A percentile compares a stretch with the other conserved stretches of the same genome.
phyloP scores from a whole-genome alignment of 2,113 vertebrate genomes.

The Lasiurus borealis region DNA sequence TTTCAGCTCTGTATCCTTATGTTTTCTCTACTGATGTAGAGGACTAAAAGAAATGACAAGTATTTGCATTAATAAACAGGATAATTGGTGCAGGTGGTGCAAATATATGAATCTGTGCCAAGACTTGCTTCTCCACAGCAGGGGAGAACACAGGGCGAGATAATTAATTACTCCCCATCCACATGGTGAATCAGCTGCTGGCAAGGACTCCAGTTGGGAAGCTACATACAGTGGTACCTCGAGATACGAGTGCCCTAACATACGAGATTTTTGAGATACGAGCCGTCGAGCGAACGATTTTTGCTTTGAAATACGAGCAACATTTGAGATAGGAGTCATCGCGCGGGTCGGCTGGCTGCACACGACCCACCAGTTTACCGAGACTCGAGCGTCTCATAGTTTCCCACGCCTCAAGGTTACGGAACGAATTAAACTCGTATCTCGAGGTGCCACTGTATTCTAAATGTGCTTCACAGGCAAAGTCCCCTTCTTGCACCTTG shows the following conservation, averaged over 20 bases:
- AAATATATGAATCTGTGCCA: neutral
- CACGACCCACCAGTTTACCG: too few relatives aligned
- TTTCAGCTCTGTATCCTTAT: neutral
- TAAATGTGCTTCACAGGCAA: neutral
- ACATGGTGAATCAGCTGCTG: neutral
- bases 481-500: neutral
- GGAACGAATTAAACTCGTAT: too few relatives aligned
- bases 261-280: too few relatives aligned
- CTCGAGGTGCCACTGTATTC: too few relatives aligned
- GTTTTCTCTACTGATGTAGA: neutral
- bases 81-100: neutral
- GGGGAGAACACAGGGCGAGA: neutral
- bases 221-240: neutral
- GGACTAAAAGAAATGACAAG: neutral
- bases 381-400: too few relatives aligned
- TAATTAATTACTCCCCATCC: neutral
- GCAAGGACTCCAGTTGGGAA: neutral
- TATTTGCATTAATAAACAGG: neutral
- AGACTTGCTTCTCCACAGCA: neutral
- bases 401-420: too few relatives aligned
- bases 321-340: too few relatives aligned
- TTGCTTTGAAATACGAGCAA: too few relatives aligned
- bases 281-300: too few relatives aligned
- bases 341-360: too few relatives aligned
- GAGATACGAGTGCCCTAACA: too few relatives aligned